Evolutionary conservation across 2,797 vertebrate genomes (phyloP), one percentile per base, ranked within the genome.

Genomic region (Podarcis siculus): DNA sequence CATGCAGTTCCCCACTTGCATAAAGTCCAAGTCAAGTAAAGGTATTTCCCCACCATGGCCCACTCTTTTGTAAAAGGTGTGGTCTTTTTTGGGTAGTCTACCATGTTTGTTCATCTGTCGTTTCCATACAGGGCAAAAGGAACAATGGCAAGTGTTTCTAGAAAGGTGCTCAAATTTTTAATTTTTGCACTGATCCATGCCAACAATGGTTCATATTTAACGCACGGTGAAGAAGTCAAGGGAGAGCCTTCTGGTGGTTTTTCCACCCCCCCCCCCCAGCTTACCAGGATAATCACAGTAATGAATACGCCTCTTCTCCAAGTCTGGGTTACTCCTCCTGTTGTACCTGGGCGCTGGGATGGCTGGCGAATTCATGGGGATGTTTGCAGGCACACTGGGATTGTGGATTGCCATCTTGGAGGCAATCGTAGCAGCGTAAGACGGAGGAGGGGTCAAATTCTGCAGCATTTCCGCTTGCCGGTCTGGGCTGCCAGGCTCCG

Each of bases 261-360:
- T 49, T 42, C 42, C 42, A 42, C 49, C 12, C 49, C 2, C 49
- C 4, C 8, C 3, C 5, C 9, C 8, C 12, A 55, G 15, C 95
- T 92, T 96, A 99, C 99, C 99, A 86, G 97, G 97, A 82, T 99
- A 98, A 85, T 98, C 98, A 94, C 99, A 99, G 97, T 98, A 98
- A 96, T 99, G 99, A 95, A 99, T 99, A 84, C 99, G 97, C 67
- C 99, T 97, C 93, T 99, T 99, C 96, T 99, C 99, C 95, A 99
- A 95, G 94, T 99, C 99, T 0, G 99, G 98, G 93, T 99, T 99
- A 95, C 98, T 99, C 95, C 98, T 98, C 75, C 98, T 97, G 91
- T 98, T 99, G 95, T 97, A 98, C 93, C 97, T 98, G 83, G 95
- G 95, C 3, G 97, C 94, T 1, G 96, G 96, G 91, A 97, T 96